Evolutionary conservation across 2,113 vertebrate genomes (phyloP).

Genomic region (Danio rerio): DNA sequence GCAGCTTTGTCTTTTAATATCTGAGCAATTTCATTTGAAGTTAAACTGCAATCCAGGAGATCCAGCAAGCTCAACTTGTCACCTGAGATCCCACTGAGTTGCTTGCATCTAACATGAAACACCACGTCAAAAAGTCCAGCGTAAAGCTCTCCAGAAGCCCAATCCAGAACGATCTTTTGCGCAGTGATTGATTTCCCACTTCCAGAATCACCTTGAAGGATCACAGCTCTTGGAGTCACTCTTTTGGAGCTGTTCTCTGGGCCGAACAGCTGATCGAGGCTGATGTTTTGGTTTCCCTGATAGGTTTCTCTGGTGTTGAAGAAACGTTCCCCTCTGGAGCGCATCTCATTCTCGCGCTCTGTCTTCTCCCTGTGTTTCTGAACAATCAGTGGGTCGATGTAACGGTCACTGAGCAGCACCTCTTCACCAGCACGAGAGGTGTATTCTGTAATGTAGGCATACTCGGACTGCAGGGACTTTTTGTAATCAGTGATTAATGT

Average conservation of each 20-base stretch:
- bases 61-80: conserved; percentile 54
- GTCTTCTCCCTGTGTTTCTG: conserved; percentile 31
- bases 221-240: conserved; percentile 58
- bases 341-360: conserved; percentile 46
- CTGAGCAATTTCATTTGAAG: not conserved
- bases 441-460: conserved; percentile 43
- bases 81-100: conserved; percentile 32
- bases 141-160: conserved; percentile 57
- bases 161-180: conserved; percentile 69
- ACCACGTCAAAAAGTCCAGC: conserved; percentile 61
- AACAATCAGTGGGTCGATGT: conserved; percentile 46
- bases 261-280: conserved; percentile 33
- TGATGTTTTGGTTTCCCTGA: conserved; percentile 15
- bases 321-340: conserved; percentile 34
- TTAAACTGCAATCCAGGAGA: conserved; percentile 56
- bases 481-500: conserved; percentile 39
- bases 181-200: conserved; percentile 72
- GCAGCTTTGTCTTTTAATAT: conserved; percentile 58
- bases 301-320: conserved; percentile 16
- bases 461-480: conserved; percentile 12
- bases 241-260: not conserved
- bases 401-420: conserved; percentile 44
- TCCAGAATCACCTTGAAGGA: conserved; percentile 72
- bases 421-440: conserved; percentile 43
- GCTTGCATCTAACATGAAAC: conserved; percentile 72